Evolutionary conservation across 2,113 vertebrate genomes (phyloP).

Genomic region (Peromyscus californicus): DNA sequence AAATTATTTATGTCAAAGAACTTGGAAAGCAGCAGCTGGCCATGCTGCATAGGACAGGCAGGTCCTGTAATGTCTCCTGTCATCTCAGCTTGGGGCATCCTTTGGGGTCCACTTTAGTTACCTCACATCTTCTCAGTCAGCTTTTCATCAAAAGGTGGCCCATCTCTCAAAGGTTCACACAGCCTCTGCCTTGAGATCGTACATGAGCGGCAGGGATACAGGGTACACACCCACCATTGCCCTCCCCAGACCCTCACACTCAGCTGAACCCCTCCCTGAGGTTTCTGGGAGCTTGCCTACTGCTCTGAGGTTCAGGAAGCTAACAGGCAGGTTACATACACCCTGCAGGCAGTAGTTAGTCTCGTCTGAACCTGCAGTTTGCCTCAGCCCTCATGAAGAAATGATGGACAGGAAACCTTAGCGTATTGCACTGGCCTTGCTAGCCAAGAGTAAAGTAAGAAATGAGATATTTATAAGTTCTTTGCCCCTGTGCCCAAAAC

Average conservation of each 20-base stretch:
- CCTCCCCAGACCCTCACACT: not conserved
- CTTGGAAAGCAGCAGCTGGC: not conserved
- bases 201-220: accelerated
- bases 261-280: not conserved
- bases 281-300: accelerated
- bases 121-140: not conserved
- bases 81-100: accelerated
- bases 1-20: not conserved
- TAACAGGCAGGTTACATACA: accelerated
- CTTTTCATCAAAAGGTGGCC: not conserved
- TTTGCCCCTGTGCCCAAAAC: no score
- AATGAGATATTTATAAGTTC: not conserved
- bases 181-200: accelerated
- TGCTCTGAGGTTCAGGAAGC: not conserved
- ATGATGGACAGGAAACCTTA: not conserved
- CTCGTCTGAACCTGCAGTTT: not conserved
- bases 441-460: not conserved
- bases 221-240: accelerated
- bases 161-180: not conserved
- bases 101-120: not conserved
- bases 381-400: not conserved
- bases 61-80: not conserved
- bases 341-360: not conserved
- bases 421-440: not conserved
- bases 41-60: not conserved